Evolutionary conservation across 2,113 vertebrate genomes (phyloP), one percentile per base, ranked within the genome.

Genomic region (Notarius lentiginosus): DNA sequence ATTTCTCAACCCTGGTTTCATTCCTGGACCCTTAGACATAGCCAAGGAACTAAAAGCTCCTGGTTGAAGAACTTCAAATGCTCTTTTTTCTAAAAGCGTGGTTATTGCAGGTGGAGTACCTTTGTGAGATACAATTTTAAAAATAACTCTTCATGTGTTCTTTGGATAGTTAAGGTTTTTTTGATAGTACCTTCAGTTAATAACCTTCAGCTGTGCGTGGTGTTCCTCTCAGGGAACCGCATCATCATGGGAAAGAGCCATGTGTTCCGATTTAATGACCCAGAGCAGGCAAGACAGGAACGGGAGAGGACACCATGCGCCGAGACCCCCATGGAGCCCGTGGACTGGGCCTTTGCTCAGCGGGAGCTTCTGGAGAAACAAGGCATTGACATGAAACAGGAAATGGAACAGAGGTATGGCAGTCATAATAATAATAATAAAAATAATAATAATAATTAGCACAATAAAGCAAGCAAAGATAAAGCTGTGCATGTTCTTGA

Each of bases 211-310:
- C 68, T 47, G 30, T 10, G 11, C 58, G 27, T 82, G 53, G 30
- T 76, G 51, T 22, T 2, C 24, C 11, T 65, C 41, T 85, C 86
- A 99, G 98, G 98, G 77, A 99, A 99, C 90, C 97, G 98, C 77
- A 99, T 99, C 92, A 99, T 99, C 92, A 98, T 99, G 98, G 98
- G 98, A 0, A 99, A 99, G 93, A 99, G 97, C 94, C 98, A 99
- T 0, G 97, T 99, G 75, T 99, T 99, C 90, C 97, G 98, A 81
- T 99, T 98, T 94, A 99, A 96, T 76, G 97, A 99, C 92, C 98
- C 98, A 0, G 98, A 99, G 94, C 98, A 99, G 94, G 98, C 98
- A 0, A 96, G 98, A 8, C 95, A 99, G 90, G 98, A 99, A 93
- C 95, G 98, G 0, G 98, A 99, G 92, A 95, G 97, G 81, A 99